Conservation (phyloP, 1,140 invertebrate genomes). For the Goniozus legneri region DNA sequence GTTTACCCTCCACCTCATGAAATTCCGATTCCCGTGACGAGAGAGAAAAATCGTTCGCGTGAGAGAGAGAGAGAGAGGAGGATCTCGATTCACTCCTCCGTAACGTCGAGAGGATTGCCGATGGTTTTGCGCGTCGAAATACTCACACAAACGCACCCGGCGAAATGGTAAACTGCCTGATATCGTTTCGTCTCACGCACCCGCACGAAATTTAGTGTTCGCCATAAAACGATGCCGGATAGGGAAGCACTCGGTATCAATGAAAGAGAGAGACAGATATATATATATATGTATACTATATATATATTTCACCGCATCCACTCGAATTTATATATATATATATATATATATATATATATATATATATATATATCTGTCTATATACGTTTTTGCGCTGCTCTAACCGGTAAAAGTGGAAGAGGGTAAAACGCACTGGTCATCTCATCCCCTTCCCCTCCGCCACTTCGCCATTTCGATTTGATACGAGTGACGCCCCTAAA, state of each 20-base stretch:
- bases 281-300: no score
- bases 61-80: no score
- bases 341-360: no score
- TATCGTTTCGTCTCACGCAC: constrained; percentile 20
- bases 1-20: no score
- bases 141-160: background rate
- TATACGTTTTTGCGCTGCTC: no score
- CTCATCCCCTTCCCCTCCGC: no score
- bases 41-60: no score
- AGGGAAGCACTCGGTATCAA: background rate
- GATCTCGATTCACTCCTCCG: constrained; percentile 7
- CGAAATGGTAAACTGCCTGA: constrained; percentile 6
- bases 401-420: background rate
- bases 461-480: constrained; percentile 25
- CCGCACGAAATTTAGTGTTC: constrained; percentile 23
- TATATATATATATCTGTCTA: no score
- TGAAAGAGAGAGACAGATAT: no score
- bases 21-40: no score
- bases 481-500: constrained; percentile 26
- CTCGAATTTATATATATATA: no score
- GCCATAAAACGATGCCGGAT: constrained; percentile 22
- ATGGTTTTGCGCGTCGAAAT: constrained; percentile 4
- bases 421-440: background rate
- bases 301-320: no score
- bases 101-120: constrained; percentile 5